Base-by-base conservation (phyloP, 2,888 invertebrate species). In the Drosophila ustulata region DNA sequence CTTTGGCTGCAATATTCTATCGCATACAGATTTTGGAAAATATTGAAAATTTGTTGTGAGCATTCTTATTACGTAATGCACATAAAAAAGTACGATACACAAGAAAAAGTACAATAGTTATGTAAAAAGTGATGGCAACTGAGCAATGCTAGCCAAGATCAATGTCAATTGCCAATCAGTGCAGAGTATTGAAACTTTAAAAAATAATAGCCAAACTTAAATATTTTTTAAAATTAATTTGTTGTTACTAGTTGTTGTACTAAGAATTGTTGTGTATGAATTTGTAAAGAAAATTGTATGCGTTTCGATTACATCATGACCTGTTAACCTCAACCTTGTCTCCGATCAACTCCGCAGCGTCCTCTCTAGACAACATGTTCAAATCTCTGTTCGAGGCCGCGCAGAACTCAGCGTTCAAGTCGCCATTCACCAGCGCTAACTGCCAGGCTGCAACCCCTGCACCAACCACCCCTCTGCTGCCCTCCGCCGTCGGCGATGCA, bases 361-460 rank as follows among this genome's bases (percentile, higher is more conserved):
- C 75, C 49, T 45, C 45, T 57, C 39, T 62, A 71, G 68, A 28
- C 78, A 90, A 77, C 47, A 92, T 92, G 91, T 94, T 95, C 91
- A 93, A 94, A 90, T 94, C 94, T 89, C 89, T 95, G 66, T 78
- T 94, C 90, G 95, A 95, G 80, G 93, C 93, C 91, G 94, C 94
- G 88, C 94, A 94, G 92, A 94, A 93, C 92, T 94, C 94, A 79
- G 94, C 94, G 59, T 95, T 95, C 93, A 94, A 93, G 87, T 93
- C 94, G 75, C 95, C 95, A n/a, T 93, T 95, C 80, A 92, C 93
- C 72, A 92, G 93, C 52, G 94, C 93, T 28, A 93, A 93, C 85
- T 95, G 95, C 91, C 94, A 94, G 86, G 89, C 93, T 58, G 74
- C 67, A 61, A 82, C 91, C 53, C 78, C 79, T 56, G 34, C 71